Base-by-base conservation (phyloP, 2,888 invertebrate species). In the Rhabditoides inermis region DNA sequence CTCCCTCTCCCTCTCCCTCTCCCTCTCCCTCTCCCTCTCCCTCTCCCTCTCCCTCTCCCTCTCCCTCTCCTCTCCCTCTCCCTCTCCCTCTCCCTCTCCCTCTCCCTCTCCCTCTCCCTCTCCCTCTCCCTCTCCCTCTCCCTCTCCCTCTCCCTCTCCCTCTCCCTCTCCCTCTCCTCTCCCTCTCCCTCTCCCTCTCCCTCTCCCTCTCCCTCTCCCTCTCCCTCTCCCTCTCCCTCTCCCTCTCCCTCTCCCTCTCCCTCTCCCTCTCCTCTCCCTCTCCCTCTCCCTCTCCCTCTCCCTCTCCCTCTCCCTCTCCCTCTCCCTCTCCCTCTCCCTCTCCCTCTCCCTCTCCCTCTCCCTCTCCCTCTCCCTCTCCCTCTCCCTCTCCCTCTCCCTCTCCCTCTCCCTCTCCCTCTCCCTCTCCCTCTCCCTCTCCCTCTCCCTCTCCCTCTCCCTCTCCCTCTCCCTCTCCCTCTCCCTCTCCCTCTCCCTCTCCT, bases 191-290 rank as follows among this genome's bases (percentile, higher is more conserved):
- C 4, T 30, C 37, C 20, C 37, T 39, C 12, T 20, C 37, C 30
- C 28, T 32, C 42, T 4, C 15, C 20, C 4, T 23, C 18, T 42
- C 30, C 41, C 22, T 23, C 32, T 28, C 30, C 30, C n/a, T 20
- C 42, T 49, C 22, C 32, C 4, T 40, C 40, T 40, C 37, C 55
- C 36, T 28, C 44, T 44, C 47, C 51, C 51, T 49, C 51, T 51
- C 50, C 48, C 51, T 51, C 49, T 40, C 40, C 49, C 48, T 51
- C 45, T 44, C 44, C 51, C 49, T 51, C 52, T 51, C 52, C 37
- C 45, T 51, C 49, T 12, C 30, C 49, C 28, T 30, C 26, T 4
- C 10, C 2, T 22, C 36, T 53, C 46, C 37, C 45, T 26, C 30
- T 35, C 35, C 26, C 37, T 35, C 32, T 42, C 15, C 40, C 30